phyloP scores from a whole-genome alignment of 2,113 vertebrate species.

The Sturnira hondurensis region DNA sequence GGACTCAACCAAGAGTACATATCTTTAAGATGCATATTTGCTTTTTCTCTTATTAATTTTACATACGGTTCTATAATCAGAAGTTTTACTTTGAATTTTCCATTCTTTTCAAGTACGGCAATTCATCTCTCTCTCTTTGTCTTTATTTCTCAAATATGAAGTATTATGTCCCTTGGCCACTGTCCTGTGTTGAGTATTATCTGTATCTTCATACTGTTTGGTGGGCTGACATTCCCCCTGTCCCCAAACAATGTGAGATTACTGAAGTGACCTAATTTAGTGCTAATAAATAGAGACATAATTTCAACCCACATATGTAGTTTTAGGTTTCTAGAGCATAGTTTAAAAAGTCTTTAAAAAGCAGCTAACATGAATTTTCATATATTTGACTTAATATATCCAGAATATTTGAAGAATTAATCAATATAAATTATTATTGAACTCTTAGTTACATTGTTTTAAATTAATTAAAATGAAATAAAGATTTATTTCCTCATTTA shows the following conservation, averaged over 20 bases:
- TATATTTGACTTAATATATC: neutral
- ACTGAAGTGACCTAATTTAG: neutral
- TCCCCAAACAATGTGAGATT: rapidly evolving
- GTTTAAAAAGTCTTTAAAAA: neutral
- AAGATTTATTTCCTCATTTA: neutral
- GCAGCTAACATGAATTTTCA: neutral
- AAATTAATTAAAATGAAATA: neutral
- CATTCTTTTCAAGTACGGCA: neutral
- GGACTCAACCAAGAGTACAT: neutral
- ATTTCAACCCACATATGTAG: neutral
- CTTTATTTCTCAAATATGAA: neutral
- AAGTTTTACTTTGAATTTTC: neutral
- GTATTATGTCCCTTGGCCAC: neutral
- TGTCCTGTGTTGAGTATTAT: neutral
- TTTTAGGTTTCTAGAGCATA: neutral
- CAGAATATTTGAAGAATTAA: constrained; percentile 7
- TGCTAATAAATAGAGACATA: neutral
- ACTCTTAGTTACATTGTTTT: neutral
- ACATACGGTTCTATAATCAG: neutral
- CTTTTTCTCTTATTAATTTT: neutral
- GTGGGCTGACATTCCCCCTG: too few relatives aligned
- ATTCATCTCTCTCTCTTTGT: neutral
- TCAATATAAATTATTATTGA: neutral
- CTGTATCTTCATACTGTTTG: neutral
- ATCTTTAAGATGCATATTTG: neutral